Percentiles rank a stretch among this genome's conserved stretches.
phyloP scores from a whole-genome alignment of 2,888 invertebrate species.

The Zhengitettix transpicula region DNA sequence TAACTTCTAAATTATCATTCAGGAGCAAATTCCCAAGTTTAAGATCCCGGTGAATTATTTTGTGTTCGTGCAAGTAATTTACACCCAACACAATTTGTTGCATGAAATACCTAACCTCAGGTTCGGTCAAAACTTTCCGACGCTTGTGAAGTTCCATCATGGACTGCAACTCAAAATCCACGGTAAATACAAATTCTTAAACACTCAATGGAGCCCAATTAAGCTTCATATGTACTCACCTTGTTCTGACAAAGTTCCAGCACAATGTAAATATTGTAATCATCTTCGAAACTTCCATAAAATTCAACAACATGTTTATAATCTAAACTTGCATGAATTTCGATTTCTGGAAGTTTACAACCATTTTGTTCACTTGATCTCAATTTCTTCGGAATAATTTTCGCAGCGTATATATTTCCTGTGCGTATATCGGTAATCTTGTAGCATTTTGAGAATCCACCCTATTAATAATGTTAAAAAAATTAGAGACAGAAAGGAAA shows the following conservation, averaged over 20 bases:
- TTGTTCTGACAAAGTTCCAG: constrained; percentile 88
- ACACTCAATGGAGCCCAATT: not conserved
- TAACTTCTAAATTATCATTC: constrained; percentile 80
- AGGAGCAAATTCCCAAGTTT: constrained; percentile 97
- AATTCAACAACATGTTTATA: constrained; percentile 91
- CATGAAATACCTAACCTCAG: constrained; percentile 95
- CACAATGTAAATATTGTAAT: constrained; percentile 82
- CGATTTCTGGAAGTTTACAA: constrained; percentile 97
- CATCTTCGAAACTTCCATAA: constrained; percentile 88
- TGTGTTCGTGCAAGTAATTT: constrained; percentile 75
- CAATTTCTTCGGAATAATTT: constrained; percentile 90
- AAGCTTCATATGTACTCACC: constrained; percentile 35
- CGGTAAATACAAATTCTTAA: constrained; percentile 8
- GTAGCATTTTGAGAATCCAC: constrained; percentile 97
- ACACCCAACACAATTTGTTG: constrained; percentile 86
- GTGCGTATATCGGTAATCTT: constrained; percentile 72
- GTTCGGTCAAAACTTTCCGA: constrained; percentile 85
- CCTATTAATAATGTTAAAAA: constrained; percentile 38
- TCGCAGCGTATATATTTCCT: constrained; percentile 78
- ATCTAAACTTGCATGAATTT: constrained; percentile 74
- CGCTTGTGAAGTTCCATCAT: constrained; percentile 98
- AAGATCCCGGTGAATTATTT: constrained; percentile 93
- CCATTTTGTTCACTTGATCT: constrained; percentile 84
- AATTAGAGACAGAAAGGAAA: not conserved
- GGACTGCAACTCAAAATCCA: constrained; percentile 40